Evolutionary conservation across 2,888 invertebrate genomes (phyloP).

Genomic region (Nemoura dubitans): DNA sequence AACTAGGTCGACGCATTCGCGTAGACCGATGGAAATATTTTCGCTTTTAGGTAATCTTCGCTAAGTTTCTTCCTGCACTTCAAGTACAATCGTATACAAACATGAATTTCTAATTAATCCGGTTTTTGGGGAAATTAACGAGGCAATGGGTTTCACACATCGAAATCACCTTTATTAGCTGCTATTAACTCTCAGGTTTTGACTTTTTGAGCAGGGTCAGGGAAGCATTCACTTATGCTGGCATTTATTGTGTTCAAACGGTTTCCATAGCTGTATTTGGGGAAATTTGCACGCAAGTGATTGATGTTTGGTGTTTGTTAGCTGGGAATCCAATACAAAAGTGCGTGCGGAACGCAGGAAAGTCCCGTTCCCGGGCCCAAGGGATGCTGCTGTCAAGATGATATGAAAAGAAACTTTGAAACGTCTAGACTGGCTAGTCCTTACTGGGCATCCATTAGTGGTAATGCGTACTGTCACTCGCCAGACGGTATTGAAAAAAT

Average conservation of each 20-base stretch:
- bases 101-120: not conserved
- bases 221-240: not conserved
- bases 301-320: constrained; percentile 4
- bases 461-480: not conserved
- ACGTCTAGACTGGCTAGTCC: not conserved
- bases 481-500: not conserved
- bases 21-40: not conserved
- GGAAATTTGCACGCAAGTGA: not conserved
- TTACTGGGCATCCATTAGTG: not conserved
- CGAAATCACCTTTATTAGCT: not conserved
- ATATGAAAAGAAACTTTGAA: not conserved
- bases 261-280: not conserved
- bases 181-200: not conserved
- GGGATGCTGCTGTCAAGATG: not conserved
- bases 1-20: not conserved
- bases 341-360: not conserved
- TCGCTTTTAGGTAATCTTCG: not conserved
- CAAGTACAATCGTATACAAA: not conserved
- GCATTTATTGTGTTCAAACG: not conserved
- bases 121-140: not conserved
- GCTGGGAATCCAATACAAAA: not conserved
- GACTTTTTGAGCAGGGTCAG: not conserved
- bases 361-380: not conserved
- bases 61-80: not conserved
- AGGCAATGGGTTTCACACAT: not conserved